These are phyloP conservation scores for Sterrhoptilus dennistouni DNA, from an alignment of 2,113 vertebrate genomes.

Conservation along the genomic window DNA sequence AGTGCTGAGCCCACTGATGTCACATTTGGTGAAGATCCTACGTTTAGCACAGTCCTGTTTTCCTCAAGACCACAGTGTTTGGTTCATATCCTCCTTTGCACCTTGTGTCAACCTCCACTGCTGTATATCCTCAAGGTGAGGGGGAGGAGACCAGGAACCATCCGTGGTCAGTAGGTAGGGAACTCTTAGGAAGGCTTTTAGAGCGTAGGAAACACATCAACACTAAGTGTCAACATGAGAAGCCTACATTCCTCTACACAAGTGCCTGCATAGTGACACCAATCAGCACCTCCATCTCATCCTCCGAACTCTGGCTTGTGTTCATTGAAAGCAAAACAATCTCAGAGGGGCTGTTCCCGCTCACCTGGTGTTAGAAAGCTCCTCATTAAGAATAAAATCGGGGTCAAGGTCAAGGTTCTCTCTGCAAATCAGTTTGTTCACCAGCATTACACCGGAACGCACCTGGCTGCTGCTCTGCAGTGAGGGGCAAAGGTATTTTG, in stretches of 20 bases:
- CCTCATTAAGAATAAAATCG: background rate
- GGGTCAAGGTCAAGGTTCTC: conserved; percentile 64
- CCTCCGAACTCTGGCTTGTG: conserved; percentile 62
- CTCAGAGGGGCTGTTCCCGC: conserved; percentile 25
- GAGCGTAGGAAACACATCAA: conserved; percentile 15
- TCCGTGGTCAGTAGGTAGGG: background rate
- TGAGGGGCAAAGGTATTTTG: conserved; percentile 30
- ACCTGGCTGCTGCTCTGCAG: conserved; percentile 22
- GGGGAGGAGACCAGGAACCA: background rate
- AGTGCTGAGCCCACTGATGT: conserved; percentile 53
- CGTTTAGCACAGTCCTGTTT: conserved; percentile 6
- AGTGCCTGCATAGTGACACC: conserved; percentile 80
- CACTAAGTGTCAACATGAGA: conserved; percentile 46
- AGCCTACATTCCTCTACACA: conserved; percentile 78
- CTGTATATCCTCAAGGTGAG: conserved; percentile 41
- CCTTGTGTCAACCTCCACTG: conserved; percentile 43
- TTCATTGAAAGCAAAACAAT: conserved; percentile 45
- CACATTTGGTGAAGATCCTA: conserved; percentile 24
- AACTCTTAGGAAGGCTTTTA: conserved; percentile 15
- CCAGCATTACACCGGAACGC: conserved; percentile 70
- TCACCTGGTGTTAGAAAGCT: background rate
- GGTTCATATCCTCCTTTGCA: conserved; percentile 20
- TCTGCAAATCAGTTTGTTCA: conserved; percentile 73
- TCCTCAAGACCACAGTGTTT: conserved; percentile 24
- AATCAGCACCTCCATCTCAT: conserved; percentile 74